Evolutionary conservation across 37 sponge, comb jelly and placozoan species (phyloP).

Genomic region (Tethya wilhelma): DNA sequence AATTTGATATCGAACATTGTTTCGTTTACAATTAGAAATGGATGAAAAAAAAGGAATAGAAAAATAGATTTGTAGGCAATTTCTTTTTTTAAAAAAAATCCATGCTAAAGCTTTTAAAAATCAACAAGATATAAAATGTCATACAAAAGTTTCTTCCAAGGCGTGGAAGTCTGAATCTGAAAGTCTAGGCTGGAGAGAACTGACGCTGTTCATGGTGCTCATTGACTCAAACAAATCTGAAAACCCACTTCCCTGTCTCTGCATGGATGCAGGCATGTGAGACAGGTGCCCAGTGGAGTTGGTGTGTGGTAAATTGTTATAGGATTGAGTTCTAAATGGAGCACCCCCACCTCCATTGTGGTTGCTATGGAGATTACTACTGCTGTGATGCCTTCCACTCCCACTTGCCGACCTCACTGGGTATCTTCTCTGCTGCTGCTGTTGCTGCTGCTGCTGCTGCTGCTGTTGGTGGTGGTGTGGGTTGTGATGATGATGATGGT

Average conservation of each 20-base stretch:
- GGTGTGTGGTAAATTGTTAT: not conserved
- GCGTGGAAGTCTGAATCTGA: not conserved
- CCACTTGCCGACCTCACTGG: too few relatives aligned
- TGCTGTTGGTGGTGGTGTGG: not conserved
- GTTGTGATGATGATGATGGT: not conserved
- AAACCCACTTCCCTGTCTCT: not conserved
- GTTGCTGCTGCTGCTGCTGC: not conserved
- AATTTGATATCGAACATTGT: too few relatives aligned
- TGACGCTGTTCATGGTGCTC: too few relatives aligned
- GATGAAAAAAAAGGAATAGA: too few relatives aligned
- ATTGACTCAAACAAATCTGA: not conserved
- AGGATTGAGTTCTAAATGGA: not conserved
- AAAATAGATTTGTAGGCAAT: too few relatives aligned
- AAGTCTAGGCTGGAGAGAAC: too few relatives aligned
- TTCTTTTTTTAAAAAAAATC: not conserved
- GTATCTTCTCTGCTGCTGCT: conserved; percentile 1
- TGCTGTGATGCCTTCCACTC: conserved; percentile 1
- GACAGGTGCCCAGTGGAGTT: not conserved
- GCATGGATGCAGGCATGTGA: too few relatives aligned
- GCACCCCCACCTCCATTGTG: not conserved
- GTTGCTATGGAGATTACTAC: not conserved
- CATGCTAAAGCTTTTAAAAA: not conserved
- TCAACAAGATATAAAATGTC: not conserved
- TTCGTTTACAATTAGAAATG: too few relatives aligned
- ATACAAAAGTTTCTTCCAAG: conserved; percentile 23